A percentile compares a stretch with the other conserved stretches of the same genome.
These are phyloP conservation scores for Cheilinus undulatus DNA, from an alignment of 2,113 vertebrate species.

Conservation along the genomic window DNA sequence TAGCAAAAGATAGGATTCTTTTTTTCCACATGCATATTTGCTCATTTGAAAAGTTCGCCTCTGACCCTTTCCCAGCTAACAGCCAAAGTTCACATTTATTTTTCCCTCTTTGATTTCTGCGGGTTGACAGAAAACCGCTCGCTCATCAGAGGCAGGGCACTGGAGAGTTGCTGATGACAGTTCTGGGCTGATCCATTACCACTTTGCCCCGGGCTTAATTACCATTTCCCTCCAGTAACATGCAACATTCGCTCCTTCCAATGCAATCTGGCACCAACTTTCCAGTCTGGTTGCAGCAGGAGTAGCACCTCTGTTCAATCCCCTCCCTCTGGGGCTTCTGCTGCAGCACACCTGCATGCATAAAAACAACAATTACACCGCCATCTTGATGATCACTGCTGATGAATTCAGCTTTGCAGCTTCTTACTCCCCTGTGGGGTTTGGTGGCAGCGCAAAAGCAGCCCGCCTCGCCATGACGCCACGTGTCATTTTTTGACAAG, in stretches of 20 bases:
- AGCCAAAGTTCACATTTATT: constrained; percentile 16
- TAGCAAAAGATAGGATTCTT: not conserved
- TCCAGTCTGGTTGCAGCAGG: constrained; percentile 31
- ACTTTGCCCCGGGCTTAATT: constrained; percentile 76
- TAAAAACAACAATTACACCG: constrained; percentile 63
- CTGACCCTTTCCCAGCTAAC: constrained; percentile 23
- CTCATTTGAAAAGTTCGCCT: not conserved
- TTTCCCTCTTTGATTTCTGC: constrained; percentile 29
- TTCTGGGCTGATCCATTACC: constrained; percentile 78
- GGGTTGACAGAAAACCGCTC: constrained; percentile 43
- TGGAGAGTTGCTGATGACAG: constrained; percentile 67
- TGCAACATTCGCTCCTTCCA: constrained; percentile 63
- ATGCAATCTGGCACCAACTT: constrained; percentile 52
- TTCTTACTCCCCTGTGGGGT: constrained; percentile 47
- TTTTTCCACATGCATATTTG: not conserved
- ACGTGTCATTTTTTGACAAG: constrained; percentile 68
- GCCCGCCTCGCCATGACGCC: constrained; percentile 44
- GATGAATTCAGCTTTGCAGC: constrained; percentile 51
- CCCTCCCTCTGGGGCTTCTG: constrained; percentile 14
- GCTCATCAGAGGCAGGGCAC: constrained; percentile 42
- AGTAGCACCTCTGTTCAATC: constrained; percentile 18
- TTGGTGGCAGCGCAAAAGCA: constrained; percentile 12
- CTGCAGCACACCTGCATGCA: constrained; percentile 60
- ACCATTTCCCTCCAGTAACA: constrained; percentile 68
- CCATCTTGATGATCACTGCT: constrained; percentile 33